A percentile compares a stretch with the other conserved stretches of the same genome.
phyloP scores from a whole-genome alignment of 2,113 vertebrate species.

The Apodemus sylvaticus region DNA sequence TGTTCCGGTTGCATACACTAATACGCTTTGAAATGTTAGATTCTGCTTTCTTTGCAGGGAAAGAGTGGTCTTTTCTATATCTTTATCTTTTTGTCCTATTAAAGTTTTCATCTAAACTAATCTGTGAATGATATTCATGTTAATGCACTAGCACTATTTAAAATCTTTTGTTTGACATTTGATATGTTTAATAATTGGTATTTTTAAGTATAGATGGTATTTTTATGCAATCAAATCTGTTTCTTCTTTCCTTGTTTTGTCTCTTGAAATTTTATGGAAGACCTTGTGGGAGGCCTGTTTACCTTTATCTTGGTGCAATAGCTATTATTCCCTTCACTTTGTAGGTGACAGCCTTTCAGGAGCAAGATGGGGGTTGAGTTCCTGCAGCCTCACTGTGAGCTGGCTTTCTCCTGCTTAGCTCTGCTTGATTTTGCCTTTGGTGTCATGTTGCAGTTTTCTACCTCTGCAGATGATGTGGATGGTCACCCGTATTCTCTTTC shows the following conservation, averaged over 20 bases:
- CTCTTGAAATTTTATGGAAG: not conserved
- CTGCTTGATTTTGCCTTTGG: not conserved
- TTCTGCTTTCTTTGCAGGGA: not conserved
- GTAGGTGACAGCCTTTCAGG: not conserved
- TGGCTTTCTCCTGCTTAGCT: not conserved
- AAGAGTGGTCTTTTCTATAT: not conserved
- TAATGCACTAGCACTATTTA: not conserved
- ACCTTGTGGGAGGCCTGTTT: not conserved
- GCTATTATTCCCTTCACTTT: not conserved
- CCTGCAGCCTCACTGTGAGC: not conserved
- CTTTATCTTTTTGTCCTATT: not conserved
- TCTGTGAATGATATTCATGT: slow-evolving; percentile 2
- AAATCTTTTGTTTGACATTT: not conserved
- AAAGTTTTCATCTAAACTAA: not conserved
- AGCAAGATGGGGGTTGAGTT: not conserved
- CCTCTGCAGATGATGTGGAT: not conserved
- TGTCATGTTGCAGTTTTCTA: slow-evolving; percentile 3
- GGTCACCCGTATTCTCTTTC: slow-evolving; percentile 37
- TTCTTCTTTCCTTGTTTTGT: not conserved
- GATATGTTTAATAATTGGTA: not conserved
- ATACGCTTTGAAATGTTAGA: slow-evolving; percentile 8
- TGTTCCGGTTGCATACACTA: not conserved
- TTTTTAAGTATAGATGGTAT: not conserved
- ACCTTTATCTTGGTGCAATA: too few species aligned
- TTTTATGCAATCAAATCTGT: not conserved